Evolutionary conservation across 37 sponge, comb jelly and placozoan genomes (phyloP), one percentile per base, ranked within the genome.

Genomic region (Hexactinellida sp.): DNA sequence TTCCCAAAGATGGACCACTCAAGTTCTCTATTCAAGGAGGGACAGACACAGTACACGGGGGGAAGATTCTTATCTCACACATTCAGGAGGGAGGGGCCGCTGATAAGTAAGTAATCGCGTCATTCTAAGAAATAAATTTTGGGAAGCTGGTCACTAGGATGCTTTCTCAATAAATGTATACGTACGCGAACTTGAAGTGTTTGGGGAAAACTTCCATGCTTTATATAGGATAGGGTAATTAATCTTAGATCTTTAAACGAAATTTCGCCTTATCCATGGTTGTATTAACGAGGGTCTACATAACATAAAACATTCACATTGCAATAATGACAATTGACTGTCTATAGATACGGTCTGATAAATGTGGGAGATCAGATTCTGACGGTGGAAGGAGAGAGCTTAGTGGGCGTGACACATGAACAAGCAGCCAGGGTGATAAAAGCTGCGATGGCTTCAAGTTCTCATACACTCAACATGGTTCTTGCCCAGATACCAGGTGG

Each of bases 61-160:
- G 89, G 32, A 38, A 88, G 24, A 88, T 94, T 1, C 41, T 89
- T 41, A 94, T 94, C 37, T 94, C 94, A 24, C 83, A 85, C 9
- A 94, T 94, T 32, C 86, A 87, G 54, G 94, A 94, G 76, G 94
- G 94, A 76, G 94, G 94, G 82, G 92, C 92, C 16, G 94, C 92
- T 36, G 86, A 85, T 36, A 52, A 84, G 37, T 90, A 93, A 82
- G 90, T 16, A 41, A 5, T 16, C n/a, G n/a, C n/a, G n/a, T n/a
- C n/a, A n/a, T n/a, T n/a, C n/a, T n/a, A n/a, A n/a, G n/a, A n/a
- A n/a, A n/a, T n/a, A n/a, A n/a, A n/a, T n/a, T n/a, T n/a, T n/a
- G n/a, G n/a, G n/a, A n/a, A n/a, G n/a, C n/a, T n/a, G n/a, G n/a
- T n/a, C n/a, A n/a, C n/a, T n/a, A n/a, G n/a, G n/a, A n/a, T n/a